Conservation (phyloP, 2,888 invertebrate species). For the Rosalia funebris region DNA sequence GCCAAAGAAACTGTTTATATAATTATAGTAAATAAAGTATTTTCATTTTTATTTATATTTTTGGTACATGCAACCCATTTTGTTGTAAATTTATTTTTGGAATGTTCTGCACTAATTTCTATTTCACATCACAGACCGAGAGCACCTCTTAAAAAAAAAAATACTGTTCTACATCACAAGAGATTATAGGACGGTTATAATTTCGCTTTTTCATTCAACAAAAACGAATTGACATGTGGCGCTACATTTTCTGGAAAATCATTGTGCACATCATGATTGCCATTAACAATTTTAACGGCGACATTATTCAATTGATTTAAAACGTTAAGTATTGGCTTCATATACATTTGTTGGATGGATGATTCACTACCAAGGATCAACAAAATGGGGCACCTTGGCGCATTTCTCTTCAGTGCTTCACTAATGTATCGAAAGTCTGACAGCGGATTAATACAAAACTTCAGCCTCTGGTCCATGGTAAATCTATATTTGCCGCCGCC, state of each 20-base stretch:
- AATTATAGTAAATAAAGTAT: too few relatives aligned
- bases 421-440: slow-evolving; percentile 51
- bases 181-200: slow-evolving; percentile 37
- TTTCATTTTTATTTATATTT: too few relatives aligned
- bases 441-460: slow-evolving; percentile 59
- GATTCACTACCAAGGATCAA: slow-evolving; percentile 53
- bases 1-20: too few relatives aligned
- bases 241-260: slow-evolving; percentile 68
- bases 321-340: slow-evolving; percentile 43
- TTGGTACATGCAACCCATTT: too few relatives aligned
- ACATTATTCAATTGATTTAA: slow-evolving; percentile 51
- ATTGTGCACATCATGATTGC: slow-evolving; percentile 72
- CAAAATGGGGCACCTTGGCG: slow-evolving; percentile 59
- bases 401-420: slow-evolving; percentile 55
- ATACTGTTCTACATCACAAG: too few relatives aligned
- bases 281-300: slow-evolving; percentile 62
- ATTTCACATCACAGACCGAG: too few relatives aligned
- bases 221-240: slow-evolving; percentile 52
- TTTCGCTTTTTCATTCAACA: slow-evolving; percentile 48
- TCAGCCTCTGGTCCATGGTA: slow-evolving; percentile 69
- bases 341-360: slow-evolving; percentile 40
- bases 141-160: too few relatives aligned
- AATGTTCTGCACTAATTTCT: too few relatives aligned
- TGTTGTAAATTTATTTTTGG: too few relatives aligned
- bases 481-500: slow-evolving; percentile 66